Evolutionary conservation across 2,797 vertebrate species (phyloP), one percentile per base, ranked within the genome.

Genomic region (Pseudochirops corinnae): DNA sequence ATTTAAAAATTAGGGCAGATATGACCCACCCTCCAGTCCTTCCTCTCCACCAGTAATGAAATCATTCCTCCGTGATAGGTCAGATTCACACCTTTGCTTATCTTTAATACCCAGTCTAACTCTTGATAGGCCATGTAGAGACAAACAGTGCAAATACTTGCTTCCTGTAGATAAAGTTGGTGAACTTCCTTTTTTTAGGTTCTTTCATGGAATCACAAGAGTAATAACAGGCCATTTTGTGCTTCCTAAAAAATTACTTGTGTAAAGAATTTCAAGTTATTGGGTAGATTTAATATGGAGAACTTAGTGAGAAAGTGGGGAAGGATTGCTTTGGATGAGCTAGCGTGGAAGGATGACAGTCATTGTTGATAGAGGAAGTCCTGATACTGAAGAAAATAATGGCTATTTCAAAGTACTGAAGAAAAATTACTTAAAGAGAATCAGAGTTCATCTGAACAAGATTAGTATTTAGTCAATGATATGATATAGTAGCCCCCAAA

Each of bases 171-270:
- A 87, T 87, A 46, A 87, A 50, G 39, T 87, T 87, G 9, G 74
- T 50, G 9, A 87, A 50, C 39, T 87, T 87, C 24, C 39, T 87
- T 87, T 87, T 87, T 87, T 87, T 87, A 87, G 9, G 9, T 50
- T 87, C 39, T 82, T 87, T 87, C 39, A 87, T 87, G 46, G 74
- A 50, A 87, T 87, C 39, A 46, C 97, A 98, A 46, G 97, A 98
- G 97, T 97, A 95, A 97, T 46, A 24, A 46, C 24, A 39, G n/a
- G 39, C 67, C 67, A 82, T 24, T 82, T 82, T 82, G n/a, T 82
- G n/a, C 21, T 82, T 82, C n/a, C n/a, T 46, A 82, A 82, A 82
- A 82, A 82, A 82, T 82, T 39, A 46, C 39, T 10, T n/a, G 16
- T 74, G 62, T n/a, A 18, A 74, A 74, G 62, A 74, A 74, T 74